Percentiles rank a stretch among this genome's conserved stretches.
Conservation (phyloP, 2,888 invertebrate species). For the Plusia festucae region DNA sequence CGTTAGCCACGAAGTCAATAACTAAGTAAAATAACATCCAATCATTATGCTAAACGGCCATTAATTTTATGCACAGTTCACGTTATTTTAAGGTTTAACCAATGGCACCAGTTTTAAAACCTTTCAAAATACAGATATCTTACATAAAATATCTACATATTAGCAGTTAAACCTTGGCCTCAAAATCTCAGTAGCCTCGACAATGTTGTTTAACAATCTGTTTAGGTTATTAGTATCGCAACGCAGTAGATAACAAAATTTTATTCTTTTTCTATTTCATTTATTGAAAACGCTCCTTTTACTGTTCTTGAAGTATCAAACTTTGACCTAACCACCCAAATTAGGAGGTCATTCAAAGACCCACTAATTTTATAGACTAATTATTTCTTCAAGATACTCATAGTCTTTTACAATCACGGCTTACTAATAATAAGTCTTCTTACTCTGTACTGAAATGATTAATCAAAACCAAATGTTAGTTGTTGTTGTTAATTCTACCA, state of each 20-base stretch:
- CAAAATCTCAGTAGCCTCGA: constrained; percentile 83
- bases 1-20: constrained; percentile 50
- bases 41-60: constrained; percentile 57
- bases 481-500: constrained; percentile 24
- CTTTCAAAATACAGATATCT: constrained; percentile 68
- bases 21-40: constrained; percentile 42
- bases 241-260: constrained; percentile 69
- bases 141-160: constrained; percentile 80
- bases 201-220: constrained; percentile 78
- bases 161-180: constrained; percentile 85
- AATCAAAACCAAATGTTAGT: neutral
- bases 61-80: constrained; percentile 60
- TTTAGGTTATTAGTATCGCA: constrained; percentile 82
- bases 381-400: neutral
- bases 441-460: neutral
- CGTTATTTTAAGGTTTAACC: constrained; percentile 47
- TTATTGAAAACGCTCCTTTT: constrained; percentile 12
- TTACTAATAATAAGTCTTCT: neutral
- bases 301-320: neutral
- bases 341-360: neutral
- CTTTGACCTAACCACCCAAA: neutral
- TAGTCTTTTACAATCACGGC: neutral
- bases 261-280: constrained; percentile 38
- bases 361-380: constrained; percentile 14
- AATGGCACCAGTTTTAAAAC: constrained; percentile 70